Percentiles rank a stretch among this genome's conserved stretches.
phyloP scores from a whole-genome alignment of 1,140 invertebrate genomes.

The Lysiphlebus fabarum region DNA sequence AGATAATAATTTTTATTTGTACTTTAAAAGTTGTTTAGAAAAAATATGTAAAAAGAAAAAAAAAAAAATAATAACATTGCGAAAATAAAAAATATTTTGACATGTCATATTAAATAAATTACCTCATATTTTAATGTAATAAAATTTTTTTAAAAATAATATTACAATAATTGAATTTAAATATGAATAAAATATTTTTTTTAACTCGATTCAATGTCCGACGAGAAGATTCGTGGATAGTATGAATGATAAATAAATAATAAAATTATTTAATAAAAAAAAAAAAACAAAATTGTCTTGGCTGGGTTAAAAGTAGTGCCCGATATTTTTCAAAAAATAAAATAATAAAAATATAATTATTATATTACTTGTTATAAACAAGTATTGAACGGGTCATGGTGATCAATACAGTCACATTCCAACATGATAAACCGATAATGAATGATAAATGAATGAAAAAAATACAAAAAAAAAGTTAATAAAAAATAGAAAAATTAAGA shows the following conservation, averaged over 20 bases:
- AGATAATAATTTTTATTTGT: too few species aligned
- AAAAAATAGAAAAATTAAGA: too few species aligned
- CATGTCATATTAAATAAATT: background rate
- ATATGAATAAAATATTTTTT: background rate
- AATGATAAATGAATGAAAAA: background rate
- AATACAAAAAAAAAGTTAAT: too few species aligned
- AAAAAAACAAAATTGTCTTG: slow-evolving; percentile 9
- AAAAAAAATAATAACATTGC: too few species aligned
- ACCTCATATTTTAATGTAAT: slow-evolving; percentile 11
- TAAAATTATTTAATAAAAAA: slow-evolving; percentile 1
- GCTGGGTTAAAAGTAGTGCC: background rate
- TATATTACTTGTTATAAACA: slow-evolving; percentile 25
- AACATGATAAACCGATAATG: slow-evolving; percentile 17
- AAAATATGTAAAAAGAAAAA: too few species aligned
- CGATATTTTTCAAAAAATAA: slow-evolving; percentile 23
- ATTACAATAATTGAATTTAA: slow-evolving; percentile 4
- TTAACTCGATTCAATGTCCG: slow-evolving; percentile 5
- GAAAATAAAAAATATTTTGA: too few species aligned
- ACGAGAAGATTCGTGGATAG: slow-evolving; percentile 14
- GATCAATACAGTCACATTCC: slow-evolving; percentile 24
- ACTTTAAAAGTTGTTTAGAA: too few species aligned
- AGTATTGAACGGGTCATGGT: slow-evolving; percentile 25
- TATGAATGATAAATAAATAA: slow-evolving; percentile 5
- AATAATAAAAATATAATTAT: slow-evolving; percentile 8
- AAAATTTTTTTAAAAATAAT: background rate